phyloP scores from a whole-genome alignment of 2,113 vertebrate genomes.

The Argyrosomus japonicus region DNA sequence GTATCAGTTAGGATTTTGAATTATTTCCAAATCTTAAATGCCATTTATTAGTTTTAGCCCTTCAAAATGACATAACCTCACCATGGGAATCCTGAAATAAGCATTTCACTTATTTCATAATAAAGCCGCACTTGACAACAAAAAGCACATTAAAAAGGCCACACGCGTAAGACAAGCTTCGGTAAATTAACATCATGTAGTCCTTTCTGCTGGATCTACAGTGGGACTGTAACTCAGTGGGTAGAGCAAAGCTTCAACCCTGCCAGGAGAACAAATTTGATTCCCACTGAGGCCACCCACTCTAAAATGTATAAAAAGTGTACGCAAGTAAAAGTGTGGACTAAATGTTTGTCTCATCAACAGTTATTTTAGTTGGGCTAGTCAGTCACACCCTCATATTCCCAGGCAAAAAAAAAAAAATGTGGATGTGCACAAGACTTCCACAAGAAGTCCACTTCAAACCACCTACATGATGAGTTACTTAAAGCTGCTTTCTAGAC shows the following conservation, averaged over 20 bases:
- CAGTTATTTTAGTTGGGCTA: conserved; percentile 25
- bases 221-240: conserved; percentile 29
- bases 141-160: neutral
- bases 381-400: conserved; percentile 33
- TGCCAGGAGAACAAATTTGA: conserved; percentile 38
- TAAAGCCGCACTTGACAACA: conserved; percentile 3
- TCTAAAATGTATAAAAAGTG: conserved; percentile 48
- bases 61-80: neutral
- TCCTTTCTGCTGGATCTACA: conserved; percentile 20
- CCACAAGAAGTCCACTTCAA: conserved; percentile 11
- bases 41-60: neutral
- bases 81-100: neutral
- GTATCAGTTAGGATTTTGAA: neutral
- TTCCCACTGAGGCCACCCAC: conserved; percentile 45
- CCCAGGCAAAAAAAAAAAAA: conserved; percentile 16
- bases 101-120: neutral
- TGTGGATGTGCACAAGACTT: conserved; percentile 21
- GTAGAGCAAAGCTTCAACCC: conserved; percentile 20
- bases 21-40: conserved; percentile 9
- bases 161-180: neutral
- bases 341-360: conserved; percentile 15
- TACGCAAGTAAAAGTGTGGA: conserved; percentile 33
- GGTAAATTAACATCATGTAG: conserved; percentile 13
- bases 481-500: neutral
- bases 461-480: conserved; percentile 23